Evolutionary conservation across 2,113 vertebrate species (phyloP).

Genomic region (Hyperopisus bebe): DNA sequence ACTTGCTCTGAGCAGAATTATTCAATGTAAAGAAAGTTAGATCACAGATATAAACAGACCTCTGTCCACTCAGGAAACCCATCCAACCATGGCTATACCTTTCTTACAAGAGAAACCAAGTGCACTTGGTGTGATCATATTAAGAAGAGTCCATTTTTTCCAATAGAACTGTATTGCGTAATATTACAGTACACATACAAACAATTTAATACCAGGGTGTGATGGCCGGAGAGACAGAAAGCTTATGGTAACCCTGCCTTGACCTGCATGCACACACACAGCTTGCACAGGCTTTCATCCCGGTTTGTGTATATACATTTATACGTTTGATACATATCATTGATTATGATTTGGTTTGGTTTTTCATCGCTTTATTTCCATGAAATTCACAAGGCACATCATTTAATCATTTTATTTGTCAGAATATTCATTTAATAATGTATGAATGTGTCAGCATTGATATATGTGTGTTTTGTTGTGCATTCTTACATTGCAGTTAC

Average conservation of each 20-base stretch:
- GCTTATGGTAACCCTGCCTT: too few relatives aligned
- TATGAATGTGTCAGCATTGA: neutral
- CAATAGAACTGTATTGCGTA: neutral
- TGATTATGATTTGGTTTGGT: neutral
- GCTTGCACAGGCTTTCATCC: neutral
- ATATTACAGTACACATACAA: neutral
- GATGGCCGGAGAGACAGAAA: too few relatives aligned
- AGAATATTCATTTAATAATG: neutral
- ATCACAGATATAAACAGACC: neutral
- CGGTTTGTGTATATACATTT: neutral
- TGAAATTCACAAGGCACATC: neutral
- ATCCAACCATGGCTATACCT: neutral
- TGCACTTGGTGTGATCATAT: neutral
- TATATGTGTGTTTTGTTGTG: neutral
- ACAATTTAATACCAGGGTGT: neutral
- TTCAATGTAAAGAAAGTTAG: neutral
- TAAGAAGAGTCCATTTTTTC: neutral
- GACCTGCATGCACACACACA: neutral
- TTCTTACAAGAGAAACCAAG: neutral
- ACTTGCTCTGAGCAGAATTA: neutral
- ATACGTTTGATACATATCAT: neutral
- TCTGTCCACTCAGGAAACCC: neutral
- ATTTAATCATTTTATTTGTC: neutral
- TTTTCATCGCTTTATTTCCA: neutral
- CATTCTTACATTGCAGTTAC: neutral